Percentiles rank a stretch among this genome's conserved stretches.
Conservation (phyloP, 2,888 invertebrate species). For the Scelioninae gen. 1 region DNA sequence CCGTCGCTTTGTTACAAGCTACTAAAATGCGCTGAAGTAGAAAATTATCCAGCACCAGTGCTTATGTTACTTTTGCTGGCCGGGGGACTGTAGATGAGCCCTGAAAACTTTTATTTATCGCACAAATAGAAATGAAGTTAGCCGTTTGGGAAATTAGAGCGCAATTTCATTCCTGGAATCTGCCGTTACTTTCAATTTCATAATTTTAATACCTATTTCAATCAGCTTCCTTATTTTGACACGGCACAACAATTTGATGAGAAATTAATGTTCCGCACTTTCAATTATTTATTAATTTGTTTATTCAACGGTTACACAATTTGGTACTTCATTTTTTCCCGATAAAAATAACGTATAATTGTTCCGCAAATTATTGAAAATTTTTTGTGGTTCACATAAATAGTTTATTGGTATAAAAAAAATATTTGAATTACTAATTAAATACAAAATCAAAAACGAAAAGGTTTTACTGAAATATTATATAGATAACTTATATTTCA, state of each 20-base stretch:
- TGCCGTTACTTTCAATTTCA: conserved; percentile 56
- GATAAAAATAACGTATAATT: background rate
- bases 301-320: background rate
- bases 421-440: no score
- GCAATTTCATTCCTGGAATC: conserved; percentile 53
- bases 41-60: conserved; percentile 63
- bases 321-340: background rate
- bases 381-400: background rate
- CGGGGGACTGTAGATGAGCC: conserved; percentile 44
- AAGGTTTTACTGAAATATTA: no score
- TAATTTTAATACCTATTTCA: conserved; percentile 46
- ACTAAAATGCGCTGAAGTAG: conserved; percentile 60
- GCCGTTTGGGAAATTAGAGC: conserved; percentile 60
- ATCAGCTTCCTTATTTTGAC: conserved; percentile 47
- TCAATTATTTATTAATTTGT: background rate
- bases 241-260: conserved; percentile 14
- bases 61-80: conserved; percentile 54
- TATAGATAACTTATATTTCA: no score
- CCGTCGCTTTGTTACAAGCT: conserved; percentile 60
- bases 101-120: conserved; percentile 64
- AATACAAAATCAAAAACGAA: no score
- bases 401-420: no score
- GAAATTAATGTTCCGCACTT: conserved; percentile 29
- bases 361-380: no score
- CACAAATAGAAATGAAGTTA: conserved; percentile 60